Base-by-base conservation (phyloP, 1,140 invertebrate species). In the Drosophila dunni region DNA sequence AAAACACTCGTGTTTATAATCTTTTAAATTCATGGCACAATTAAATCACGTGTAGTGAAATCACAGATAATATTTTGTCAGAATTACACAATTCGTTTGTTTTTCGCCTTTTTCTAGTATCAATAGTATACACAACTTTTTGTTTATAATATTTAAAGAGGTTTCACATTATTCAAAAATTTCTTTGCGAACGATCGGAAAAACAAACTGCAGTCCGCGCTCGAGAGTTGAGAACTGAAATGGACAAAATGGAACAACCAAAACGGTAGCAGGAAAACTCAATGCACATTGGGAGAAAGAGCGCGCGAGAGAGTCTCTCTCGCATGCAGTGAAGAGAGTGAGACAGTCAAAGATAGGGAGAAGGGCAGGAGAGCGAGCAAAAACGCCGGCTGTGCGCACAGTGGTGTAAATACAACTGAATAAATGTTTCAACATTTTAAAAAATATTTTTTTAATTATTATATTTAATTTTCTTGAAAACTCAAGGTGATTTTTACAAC, bases 161-260 rank as follows among this genome's bases (percentile, higher is more conserved):
- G 0, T 9, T 56, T 57, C 51, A 50, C 13, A 34, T 60, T 48
- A 54, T 63, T 57, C 2, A 17, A 33, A 53, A 44, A 42, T 40
- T 46, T 46, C 13, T 46, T 60, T 56, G 61, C 60, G 65, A 15
- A 45, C 36, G 29, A 61, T 46, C 48, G 67, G 45, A 63, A 66
- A 74, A 65, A 62, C 67, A 75, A 78, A 75, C 72, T 75, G 76
- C 57, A 53, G 42, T 51, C 46, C 65, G 62, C 73, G 73, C 72
- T 78, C 75, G 46, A 17, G 79, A 66, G 70, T 45, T 36, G 53
- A 78, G 51, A 79, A 81, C 75, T 63, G 46, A 84, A 84, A 70
- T 53, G 11, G 66, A 63, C 60, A 44, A 84, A 84, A 70, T 53
- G 11, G 66, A 63, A 53, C 40, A 69, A 61, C 64, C 67, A 75